Evolutionary conservation across 2,113 vertebrate species (phyloP), one percentile per base, ranked within the genome.

Genomic region (Cettia cetti): DNA sequence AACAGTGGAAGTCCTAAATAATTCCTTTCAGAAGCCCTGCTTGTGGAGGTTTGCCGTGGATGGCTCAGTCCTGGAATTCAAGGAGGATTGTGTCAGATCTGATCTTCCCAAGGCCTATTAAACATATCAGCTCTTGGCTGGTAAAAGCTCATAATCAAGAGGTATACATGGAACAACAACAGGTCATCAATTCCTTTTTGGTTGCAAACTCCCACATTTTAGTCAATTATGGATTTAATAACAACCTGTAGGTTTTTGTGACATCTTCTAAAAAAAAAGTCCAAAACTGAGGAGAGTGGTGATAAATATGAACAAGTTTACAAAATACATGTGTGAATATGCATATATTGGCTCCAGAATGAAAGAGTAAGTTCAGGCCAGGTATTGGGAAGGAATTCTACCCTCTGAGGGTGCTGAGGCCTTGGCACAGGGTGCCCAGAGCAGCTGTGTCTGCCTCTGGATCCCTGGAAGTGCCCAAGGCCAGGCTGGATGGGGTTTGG

Each of bases 301-400:
- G 1, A 19, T n/a, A 16, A 4, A 7, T 22, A 6, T 15, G 31
- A 53, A 11, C 5, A 10, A 1, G 52, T 52, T 28, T 11, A 42
- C 31, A 65, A 15, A 92, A 28, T 12, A 20, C 13, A 1, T 86
- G 57, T 13, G 45, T 72, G 59, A 80, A 31, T 23, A 37, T 40
- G 12, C 28, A 4, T 21, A 2, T 39, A 22, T 63, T 82, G 30
- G 30, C 47, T 76, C 54, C 56, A 82, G 42, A 40, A 19, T 40
- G 30, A 40, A 47, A 16, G 40, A 40, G 17, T 31, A 10, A 40
- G n/a, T n/a, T 75, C 22, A 82, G 61, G 27, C 44, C 31, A 44
- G 21, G 22, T 59, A 9, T 4, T 68, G 45, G 63, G 72, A 59
- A 37, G 45, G 14, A 68, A 39, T 74, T 74, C 2, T 33, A 0